These are phyloP conservation scores for Trichopoda pennipes DNA, from an alignment of 2,888 invertebrate genomes.

Conservation along the genomic window DNA sequence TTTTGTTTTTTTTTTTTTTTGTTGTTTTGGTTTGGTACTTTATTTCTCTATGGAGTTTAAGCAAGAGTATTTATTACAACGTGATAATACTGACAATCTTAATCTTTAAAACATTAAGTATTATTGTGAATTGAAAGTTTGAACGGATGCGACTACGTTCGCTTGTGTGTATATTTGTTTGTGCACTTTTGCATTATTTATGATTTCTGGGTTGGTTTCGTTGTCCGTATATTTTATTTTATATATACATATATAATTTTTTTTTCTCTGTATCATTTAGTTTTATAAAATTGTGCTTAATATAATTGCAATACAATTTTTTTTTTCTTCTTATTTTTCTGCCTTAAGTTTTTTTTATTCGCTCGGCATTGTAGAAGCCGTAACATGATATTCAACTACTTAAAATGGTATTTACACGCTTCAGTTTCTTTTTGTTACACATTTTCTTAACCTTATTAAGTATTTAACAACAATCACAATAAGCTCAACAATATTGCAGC, in stretches of 20 bases:
- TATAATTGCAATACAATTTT: slow-evolving; percentile 55
- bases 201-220: slow-evolving; percentile 60
- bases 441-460: slow-evolving; percentile 68
- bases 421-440: slow-evolving; percentile 62
- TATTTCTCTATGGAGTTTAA: slow-evolving; percentile 61
- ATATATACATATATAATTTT: background rate
- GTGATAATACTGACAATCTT: slow-evolving; percentile 69
- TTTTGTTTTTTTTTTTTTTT: slow-evolving; percentile 11
- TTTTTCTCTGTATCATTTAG: slow-evolving; percentile 20
- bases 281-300: slow-evolving; percentile 52
- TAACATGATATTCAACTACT: slow-evolving; percentile 62
- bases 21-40: slow-evolving; percentile 12
- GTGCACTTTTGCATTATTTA: slow-evolving; percentile 67
- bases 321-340: background rate
- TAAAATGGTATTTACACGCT: slow-evolving; percentile 68
- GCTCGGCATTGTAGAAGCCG: slow-evolving; percentile 37
- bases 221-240: slow-evolving; percentile 27
- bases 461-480: slow-evolving; percentile 49
- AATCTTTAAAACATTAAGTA: slow-evolving; percentile 66
- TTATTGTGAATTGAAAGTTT: slow-evolving; percentile 38
- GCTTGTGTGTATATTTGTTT: slow-evolving; percentile 10
- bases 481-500: background rate
- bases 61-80: slow-evolving; percentile 67
- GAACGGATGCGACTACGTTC: slow-evolving; percentile 10
- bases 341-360: slow-evolving; percentile 2